Base-by-base conservation (phyloP, 1,140 invertebrate genomes). In the Galleria mellonella region DNA sequence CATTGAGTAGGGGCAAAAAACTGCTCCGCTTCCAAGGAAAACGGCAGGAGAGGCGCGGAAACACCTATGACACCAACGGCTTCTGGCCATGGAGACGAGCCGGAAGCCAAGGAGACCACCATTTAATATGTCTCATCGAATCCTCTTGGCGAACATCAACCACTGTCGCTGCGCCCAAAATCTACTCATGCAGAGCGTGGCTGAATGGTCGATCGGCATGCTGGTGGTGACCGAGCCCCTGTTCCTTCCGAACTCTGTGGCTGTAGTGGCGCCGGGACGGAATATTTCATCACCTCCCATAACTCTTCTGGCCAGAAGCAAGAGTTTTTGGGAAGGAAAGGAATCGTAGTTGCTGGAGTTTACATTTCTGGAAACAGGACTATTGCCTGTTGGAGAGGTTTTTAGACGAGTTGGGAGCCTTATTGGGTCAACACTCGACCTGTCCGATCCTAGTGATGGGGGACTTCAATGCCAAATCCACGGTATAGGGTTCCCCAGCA, bases 401-500 rank as follows among this genome's bases (percentile, higher is more conserved):
- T 29, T 9, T 58, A 8, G 31, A 10, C 6, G 11, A n/a, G 9
- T 6, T 59, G 8, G 38, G 13, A 0, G 17, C 7, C 2, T 51
- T 6, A 11, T 28, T 0, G 28, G 32, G 4, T 17, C n/a, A n/a
- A n/a, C n/a, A n/a, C 9, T 6, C 38, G 0, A 23, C 43, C 10
- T 10, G 4, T 2, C 43, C 35, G 0, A 36, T 59, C 8, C 5
- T 54, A 0, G 14, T 55, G 3, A 3, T 30, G 4, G 56, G 56
- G 23, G 51, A 55, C 30, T 29, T 60, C 32, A 55, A 60, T 28
- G 56, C 56, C 23, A 60, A 60, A 13, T 45, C 42, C 0, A 10
- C 2, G 29, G 44, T 32, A 0, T 54, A 47, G 45, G 51, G 48
- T 23, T 23, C 17, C 17, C 17, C 2, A 6, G 2, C 6, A 2